phyloP scores from a whole-genome alignment of 64 coral and sea anemone genomes.

The Platygyra sinensis region DNA sequence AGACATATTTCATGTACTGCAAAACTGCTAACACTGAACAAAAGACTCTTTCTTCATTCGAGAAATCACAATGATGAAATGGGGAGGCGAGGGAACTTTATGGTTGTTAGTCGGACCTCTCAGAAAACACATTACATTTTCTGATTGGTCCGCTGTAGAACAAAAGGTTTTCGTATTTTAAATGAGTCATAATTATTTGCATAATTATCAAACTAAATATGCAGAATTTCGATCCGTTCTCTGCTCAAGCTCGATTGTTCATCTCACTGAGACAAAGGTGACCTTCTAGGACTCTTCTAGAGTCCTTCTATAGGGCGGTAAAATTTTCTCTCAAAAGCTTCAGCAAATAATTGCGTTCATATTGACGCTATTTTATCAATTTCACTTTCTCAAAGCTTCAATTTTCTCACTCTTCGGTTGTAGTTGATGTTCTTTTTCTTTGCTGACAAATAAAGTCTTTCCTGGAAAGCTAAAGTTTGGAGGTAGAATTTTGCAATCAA shows the following conservation, averaged over 20 bases:
- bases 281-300: too few relatives aligned
- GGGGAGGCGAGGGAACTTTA: not conserved
- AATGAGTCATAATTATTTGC: not conserved
- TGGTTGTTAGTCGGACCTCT: not conserved
- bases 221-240: conserved; percentile 21
- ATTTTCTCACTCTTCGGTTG: too few relatives aligned
- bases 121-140: not conserved
- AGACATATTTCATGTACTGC: conserved; percentile 61
- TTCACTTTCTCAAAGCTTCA: too few relatives aligned
- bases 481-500: too few relatives aligned
- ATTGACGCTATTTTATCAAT: too few relatives aligned
- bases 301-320: not conserved
- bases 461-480: too few relatives aligned
- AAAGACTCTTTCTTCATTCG: too few relatives aligned
- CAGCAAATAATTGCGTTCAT: not conserved
- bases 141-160: not conserved
- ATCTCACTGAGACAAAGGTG: too few relatives aligned
- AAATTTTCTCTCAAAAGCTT: not conserved
- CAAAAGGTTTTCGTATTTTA: not conserved
- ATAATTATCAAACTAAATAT: conserved; percentile 20
- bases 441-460: too few relatives aligned
- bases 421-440: too few relatives aligned
- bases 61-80: too few relatives aligned
- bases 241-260: not conserved
- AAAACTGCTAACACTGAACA: too few relatives aligned